These are phyloP conservation scores for Spizaetus ornatus DNA, from an alignment of 2,113 vertebrate genomes.

Conservation along the genomic window DNA sequence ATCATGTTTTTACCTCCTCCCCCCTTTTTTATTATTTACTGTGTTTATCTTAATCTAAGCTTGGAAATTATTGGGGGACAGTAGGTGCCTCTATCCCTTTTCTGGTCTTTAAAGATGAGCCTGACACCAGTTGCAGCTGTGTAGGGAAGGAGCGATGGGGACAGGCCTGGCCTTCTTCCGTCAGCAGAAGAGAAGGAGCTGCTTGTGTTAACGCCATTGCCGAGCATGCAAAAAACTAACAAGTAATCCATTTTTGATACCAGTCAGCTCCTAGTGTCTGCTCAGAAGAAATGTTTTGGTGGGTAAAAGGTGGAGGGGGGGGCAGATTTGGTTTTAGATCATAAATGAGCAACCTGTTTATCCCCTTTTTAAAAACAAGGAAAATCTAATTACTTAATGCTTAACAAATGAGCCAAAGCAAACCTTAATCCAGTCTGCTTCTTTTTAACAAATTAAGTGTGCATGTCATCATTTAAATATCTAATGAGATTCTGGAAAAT, in stretches of 20 bases:
- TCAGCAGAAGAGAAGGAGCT: neutral
- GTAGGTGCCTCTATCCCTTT: neutral
- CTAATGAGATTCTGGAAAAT: constrained; percentile 1
- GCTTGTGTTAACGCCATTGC: neutral
- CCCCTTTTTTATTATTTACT: neutral
- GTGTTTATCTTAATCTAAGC: neutral
- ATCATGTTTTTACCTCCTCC: neutral
- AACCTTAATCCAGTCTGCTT: constrained; percentile 11
- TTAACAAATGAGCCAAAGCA: neutral
- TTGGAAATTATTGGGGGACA: neutral
- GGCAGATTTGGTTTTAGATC: neutral
- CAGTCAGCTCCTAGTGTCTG: neutral
- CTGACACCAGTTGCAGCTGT: no score
- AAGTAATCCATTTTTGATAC: neutral
- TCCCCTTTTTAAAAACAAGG: neutral
- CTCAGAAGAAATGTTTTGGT: neutral
- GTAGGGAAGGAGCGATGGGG: neutral
- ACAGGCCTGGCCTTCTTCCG: neutral
- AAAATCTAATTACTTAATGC: constrained; percentile 2
- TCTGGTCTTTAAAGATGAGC: neutral
- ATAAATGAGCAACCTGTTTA: neutral
- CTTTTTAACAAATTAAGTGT: constrained; percentile 11
- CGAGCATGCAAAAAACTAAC: neutral
- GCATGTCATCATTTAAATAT: constrained; percentile 17
- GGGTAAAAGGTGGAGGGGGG: neutral